phyloP scores from a whole-genome alignment of 2,888 invertebrate genomes.

The Plemyria rubiginata region DNA sequence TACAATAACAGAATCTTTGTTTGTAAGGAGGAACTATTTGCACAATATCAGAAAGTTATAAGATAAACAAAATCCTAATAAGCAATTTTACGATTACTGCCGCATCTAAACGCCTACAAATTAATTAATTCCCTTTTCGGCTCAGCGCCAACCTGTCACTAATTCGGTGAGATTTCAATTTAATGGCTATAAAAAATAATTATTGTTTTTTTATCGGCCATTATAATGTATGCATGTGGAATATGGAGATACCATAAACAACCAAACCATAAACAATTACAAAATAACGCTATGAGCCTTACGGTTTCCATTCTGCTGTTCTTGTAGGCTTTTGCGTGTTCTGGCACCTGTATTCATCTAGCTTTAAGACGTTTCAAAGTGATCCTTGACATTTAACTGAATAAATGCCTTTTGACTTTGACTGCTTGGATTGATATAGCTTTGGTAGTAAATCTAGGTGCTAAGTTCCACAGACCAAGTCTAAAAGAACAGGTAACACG shows the following conservation, averaged over 20 bases:
- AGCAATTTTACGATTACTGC: slow-evolving; percentile 30
- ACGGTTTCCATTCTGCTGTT: too few species aligned
- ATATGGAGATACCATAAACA: slow-evolving; percentile 32
- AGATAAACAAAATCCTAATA: slow-evolving; percentile 26
- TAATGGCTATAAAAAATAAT: slow-evolving; percentile 46
- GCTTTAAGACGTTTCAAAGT: too few species aligned
- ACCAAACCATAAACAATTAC: neutral
- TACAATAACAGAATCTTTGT: neutral
- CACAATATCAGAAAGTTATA: slow-evolving; percentile 19
- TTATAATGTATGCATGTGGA: slow-evolving; percentile 45
- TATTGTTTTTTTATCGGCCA: slow-evolving; percentile 49
- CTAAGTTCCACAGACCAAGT: too few species aligned
- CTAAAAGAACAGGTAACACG: too few species aligned
- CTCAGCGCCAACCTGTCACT: slow-evolving; percentile 46
- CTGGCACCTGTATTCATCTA: too few species aligned
- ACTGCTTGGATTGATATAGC: too few species aligned
- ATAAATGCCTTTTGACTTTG: too few species aligned
- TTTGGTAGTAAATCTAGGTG: too few species aligned
- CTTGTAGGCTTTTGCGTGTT: too few species aligned
- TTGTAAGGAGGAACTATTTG: neutral
- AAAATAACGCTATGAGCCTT: neutral
- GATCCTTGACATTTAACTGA: too few species aligned
- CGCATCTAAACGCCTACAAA: slow-evolving; percentile 34
- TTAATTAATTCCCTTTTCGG: slow-evolving; percentile 43
- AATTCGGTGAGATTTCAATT: slow-evolving; percentile 48